These are phyloP conservation scores for Drosophila ambigua DNA, from an alignment of 1,140 invertebrate genomes.

Conservation along the genomic window DNA sequence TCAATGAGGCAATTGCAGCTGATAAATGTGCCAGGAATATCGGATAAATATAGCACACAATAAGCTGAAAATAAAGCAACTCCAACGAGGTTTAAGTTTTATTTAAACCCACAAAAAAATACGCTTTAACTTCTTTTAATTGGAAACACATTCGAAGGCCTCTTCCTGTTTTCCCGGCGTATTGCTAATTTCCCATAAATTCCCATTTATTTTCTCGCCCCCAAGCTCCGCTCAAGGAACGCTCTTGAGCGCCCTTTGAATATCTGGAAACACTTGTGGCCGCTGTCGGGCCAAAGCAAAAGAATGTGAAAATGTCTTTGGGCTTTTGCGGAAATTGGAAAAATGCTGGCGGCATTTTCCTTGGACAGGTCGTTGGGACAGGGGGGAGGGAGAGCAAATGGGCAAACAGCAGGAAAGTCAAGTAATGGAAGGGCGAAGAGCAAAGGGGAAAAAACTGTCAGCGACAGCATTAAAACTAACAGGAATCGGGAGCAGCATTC, in stretches of 20 bases:
- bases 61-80: no score
- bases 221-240: background rate
- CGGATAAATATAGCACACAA: background rate
- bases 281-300: constrained; percentile 12
- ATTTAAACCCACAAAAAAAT: background rate
- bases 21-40: constrained; percentile 38
- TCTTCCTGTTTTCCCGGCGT: no score
- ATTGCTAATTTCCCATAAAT: no score
- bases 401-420: constrained; percentile 17
- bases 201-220: no score
- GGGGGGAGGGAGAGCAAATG: background rate
- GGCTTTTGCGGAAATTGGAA: constrained; percentile 66
- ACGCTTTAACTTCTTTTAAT: no score
- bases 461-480: constrained; percentile 66
- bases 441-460: constrained; percentile 52
- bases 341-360: constrained; percentile 65
- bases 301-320: constrained; percentile 42
- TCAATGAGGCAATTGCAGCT: constrained; percentile 27
- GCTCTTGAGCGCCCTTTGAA: background rate
- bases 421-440: constrained; percentile 8
- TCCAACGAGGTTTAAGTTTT: background rate
- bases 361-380: constrained; percentile 51
- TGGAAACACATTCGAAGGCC: no score
- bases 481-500: constrained; percentile 38
- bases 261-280: constrained; percentile 23